These are phyloP conservation scores for Agrypnia vestita DNA, from an alignment of 1,140 invertebrate species.

Conservation along the genomic window DNA sequence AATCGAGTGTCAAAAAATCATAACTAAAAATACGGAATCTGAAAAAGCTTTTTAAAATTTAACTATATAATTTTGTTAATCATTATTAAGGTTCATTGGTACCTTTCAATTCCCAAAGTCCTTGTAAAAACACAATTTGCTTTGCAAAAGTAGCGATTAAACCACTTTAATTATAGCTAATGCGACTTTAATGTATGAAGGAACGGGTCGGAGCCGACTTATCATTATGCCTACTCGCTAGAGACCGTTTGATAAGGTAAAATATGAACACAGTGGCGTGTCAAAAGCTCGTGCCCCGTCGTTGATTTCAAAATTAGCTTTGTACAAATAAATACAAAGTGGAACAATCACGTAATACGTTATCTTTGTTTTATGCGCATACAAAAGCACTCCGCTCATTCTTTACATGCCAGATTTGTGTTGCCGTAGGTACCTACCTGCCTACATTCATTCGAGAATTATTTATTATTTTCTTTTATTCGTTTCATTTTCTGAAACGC, in stretches of 20 bases:
- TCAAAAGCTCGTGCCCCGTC: constrained; percentile 49
- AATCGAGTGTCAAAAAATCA: no score
- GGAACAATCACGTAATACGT: constrained; percentile 54
- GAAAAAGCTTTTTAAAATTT: no score
- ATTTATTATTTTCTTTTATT: constrained; percentile 60
- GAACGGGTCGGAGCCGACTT: constrained; percentile 14
- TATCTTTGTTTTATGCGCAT: constrained; percentile 48
- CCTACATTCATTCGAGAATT: constrained; percentile 48
- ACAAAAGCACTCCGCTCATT: constrained; percentile 39
- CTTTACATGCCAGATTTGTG: constrained; percentile 41
- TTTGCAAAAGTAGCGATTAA: constrained; percentile 14
- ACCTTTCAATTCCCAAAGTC: neutral
- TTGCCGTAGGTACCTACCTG: neutral
- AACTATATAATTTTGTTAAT: no score
- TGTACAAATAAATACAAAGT: constrained; percentile 58
- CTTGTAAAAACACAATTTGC: constrained; percentile 2
- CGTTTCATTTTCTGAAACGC: constrained; percentile 58
- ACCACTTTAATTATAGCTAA: constrained; percentile 6
- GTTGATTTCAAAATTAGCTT: constrained; percentile 58
- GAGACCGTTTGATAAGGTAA: constrained; percentile 53
- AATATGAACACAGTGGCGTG: constrained; percentile 54
- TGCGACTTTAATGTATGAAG: constrained; percentile 20
- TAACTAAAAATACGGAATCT: no score
- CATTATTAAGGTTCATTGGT: no score
- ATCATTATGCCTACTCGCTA: constrained; percentile 37